These are phyloP conservation scores for Montipora efflorescens DNA, from an alignment of 64 coral and sea anemone genomes.

Conservation along the genomic window DNA sequence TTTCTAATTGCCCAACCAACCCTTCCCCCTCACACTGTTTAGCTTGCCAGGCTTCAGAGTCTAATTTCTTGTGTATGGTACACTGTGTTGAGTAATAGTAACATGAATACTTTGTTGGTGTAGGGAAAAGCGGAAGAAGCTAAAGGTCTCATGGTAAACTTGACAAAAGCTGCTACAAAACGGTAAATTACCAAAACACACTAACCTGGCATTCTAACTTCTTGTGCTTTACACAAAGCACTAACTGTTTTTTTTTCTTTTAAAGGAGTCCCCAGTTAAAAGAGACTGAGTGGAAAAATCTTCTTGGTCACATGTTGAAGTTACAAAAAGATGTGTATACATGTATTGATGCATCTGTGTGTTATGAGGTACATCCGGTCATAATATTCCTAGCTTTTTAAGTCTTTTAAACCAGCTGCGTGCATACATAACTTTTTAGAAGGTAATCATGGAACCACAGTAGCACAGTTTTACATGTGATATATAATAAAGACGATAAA, in stretches of 20 bases:
- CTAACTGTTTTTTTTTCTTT: background rate
- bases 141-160: conserved; percentile 49
- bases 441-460: no score
- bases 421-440: no score
- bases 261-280: conserved; percentile 74
- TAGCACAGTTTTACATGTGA: no score
- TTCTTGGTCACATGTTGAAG: conserved; percentile 74
- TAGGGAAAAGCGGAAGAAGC: conserved; percentile 78
- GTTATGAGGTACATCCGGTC: conserved; percentile 79
- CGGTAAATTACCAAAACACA: conserved; percentile 13
- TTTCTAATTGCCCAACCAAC: no score
- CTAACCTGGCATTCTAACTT: background rate
- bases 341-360: conserved; percentile 75
- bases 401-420: no score
- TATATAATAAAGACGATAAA: no score
- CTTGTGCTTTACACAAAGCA: background rate
- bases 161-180: conserved; percentile 65
- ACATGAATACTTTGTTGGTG: background rate
- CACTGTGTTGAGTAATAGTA: no score
- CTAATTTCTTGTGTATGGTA: no score
- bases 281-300: conserved; percentile 71
- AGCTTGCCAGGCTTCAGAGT: no score
- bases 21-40: no score
- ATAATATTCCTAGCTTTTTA: background rate
- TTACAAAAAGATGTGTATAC: conserved; percentile 74